Conservation (phyloP, 2,888 invertebrate species). For the Gymnocheta viridis region DNA sequence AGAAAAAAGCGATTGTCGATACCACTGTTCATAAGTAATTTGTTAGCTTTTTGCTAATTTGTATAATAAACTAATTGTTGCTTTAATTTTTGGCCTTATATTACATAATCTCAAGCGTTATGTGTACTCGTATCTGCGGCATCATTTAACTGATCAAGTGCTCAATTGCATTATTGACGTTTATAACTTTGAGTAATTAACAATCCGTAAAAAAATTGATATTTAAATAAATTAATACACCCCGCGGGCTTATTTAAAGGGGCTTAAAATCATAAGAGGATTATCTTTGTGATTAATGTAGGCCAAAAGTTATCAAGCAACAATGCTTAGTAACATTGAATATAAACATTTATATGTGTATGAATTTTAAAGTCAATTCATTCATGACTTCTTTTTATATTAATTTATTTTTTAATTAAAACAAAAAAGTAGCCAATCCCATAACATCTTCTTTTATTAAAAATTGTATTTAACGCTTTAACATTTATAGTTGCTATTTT, state of each 20-base stretch:
- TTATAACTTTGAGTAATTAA: neutral
- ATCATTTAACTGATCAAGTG: conserved; percentile 14
- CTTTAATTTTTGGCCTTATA: neutral
- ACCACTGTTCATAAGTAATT: neutral
- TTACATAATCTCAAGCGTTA: neutral
- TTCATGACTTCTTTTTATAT: neutral
- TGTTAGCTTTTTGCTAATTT: neutral
- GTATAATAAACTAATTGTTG: neutral
- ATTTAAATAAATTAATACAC: neutral
- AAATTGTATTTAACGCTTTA: neutral
- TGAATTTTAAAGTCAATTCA: neutral
- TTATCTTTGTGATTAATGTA: conserved; percentile 1
- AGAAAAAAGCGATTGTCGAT: too few relatives aligned
- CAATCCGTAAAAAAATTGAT: neutral
- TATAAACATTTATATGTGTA: neutral
- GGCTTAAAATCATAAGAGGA: conserved; percentile 21
- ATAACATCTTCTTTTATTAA: too few relatives aligned
- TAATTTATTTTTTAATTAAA: neutral
- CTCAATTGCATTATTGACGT: neutral
- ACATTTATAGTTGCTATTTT: neutral
- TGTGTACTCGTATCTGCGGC: neutral
- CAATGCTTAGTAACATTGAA: neutral
- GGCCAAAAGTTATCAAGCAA: neutral
- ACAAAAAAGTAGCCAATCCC: too few relatives aligned
- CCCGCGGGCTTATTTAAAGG: neutral